These are phyloP conservation scores for Palythoa grandis DNA, from an alignment of 92 coral and sea anemone genomes.

Conservation along the genomic window DNA sequence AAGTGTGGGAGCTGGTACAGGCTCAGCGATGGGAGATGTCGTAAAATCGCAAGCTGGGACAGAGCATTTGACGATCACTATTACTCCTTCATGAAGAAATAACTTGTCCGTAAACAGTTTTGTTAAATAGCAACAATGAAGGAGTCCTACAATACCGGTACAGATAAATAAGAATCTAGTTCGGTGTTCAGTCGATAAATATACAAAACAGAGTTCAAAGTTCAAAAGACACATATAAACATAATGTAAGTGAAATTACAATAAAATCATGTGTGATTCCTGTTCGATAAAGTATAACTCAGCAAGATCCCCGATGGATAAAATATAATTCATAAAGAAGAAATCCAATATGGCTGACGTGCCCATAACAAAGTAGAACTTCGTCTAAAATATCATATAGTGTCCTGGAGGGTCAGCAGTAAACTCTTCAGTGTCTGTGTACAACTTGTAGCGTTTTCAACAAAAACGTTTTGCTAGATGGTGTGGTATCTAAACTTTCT, in stretches of 20 bases:
- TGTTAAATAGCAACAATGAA: not conserved
- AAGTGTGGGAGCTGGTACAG: not conserved
- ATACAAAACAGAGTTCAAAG: not conserved
- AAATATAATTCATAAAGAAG: not conserved
- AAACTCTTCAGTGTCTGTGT: constrained; percentile 25
- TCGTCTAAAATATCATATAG: not conserved
- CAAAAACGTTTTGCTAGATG: no score
- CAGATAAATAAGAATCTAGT: not conserved
- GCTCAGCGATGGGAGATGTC: not conserved
- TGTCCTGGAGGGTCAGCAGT: constrained; percentile 13
- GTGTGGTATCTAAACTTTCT: no score
- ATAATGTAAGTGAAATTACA: not conserved
- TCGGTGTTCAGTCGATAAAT: not conserved
- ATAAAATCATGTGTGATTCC: not conserved
- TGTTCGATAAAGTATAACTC: not conserved
- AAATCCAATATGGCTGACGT: not conserved
- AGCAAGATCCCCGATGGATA: no score
- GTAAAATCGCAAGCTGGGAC: not conserved
- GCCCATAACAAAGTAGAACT: not conserved
- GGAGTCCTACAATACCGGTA: not conserved
- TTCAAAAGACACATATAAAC: not conserved
- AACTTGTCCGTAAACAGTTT: not conserved
- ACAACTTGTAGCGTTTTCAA: no score
- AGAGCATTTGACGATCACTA: not conserved
- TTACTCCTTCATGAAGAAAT: constrained; percentile 3